These are phyloP conservation scores for Bergia sp. DNA, from an alignment of 92 coral and sea anemone genomes.

Conservation along the genomic window DNA sequence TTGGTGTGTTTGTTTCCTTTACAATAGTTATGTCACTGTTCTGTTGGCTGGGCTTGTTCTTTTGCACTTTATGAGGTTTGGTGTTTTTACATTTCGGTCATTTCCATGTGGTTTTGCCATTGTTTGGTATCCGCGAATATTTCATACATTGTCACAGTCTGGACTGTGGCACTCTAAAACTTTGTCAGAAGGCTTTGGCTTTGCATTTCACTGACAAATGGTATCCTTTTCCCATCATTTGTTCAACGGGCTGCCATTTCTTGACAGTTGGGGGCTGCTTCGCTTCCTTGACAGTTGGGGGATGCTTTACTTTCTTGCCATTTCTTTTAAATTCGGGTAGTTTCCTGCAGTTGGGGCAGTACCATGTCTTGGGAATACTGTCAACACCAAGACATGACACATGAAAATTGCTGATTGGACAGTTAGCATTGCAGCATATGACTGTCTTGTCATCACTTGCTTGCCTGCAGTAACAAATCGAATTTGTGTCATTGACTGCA, in stretches of 20 bases:
- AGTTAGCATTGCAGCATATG: conserved; percentile 55
- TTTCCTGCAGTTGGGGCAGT: conserved; percentile 68
- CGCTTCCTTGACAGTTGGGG: not conserved
- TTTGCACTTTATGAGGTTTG: not conserved
- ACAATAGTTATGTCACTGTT: not conserved
- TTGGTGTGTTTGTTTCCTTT: not conserved
- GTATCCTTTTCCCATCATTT: not conserved
- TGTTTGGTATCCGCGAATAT: conserved; percentile 1
- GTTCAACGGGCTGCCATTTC: not conserved
- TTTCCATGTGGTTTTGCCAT: not conserved
- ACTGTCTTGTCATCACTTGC: conserved; percentile 41
- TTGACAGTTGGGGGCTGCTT: not conserved
- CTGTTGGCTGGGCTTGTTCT: not conserved
- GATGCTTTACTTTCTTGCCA: not conserved
- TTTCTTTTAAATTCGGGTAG: conserved; percentile 54
- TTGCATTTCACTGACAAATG: conserved; percentile 40
- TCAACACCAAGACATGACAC: conserved; percentile 52
- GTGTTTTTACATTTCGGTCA: not conserved
- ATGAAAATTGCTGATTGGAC: conserved; percentile 62
- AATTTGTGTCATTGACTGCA: not conserved
- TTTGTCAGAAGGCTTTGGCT: conserved; percentile 14
- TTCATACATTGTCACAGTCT: not conserved
- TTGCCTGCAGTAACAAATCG: conserved; percentile 60
- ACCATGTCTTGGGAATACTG: conserved; percentile 60
- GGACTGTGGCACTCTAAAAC: conserved; percentile 7